A percentile compares a stretch with the other conserved stretches of the same genome.
phyloP scores from a whole-genome alignment of 2,888 invertebrate species.

The Philonicus albiceps region DNA sequence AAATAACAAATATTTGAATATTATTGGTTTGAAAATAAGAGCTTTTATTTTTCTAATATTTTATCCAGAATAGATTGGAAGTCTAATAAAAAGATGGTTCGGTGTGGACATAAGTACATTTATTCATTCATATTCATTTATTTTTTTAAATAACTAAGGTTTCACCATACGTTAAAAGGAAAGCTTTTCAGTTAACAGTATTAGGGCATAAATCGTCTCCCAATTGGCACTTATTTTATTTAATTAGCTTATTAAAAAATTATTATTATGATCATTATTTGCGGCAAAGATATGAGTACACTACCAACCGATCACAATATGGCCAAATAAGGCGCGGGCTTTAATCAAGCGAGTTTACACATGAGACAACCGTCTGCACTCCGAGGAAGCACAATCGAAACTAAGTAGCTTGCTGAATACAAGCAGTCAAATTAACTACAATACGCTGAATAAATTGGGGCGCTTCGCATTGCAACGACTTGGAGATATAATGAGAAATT shows the following conservation, averaged over 20 bases:
- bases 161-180: no score
- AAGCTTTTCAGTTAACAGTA: no score
- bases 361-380: background rate
- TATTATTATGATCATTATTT: background rate
- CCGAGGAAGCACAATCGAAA: background rate
- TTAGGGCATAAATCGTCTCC: no score
- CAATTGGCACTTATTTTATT: background rate
- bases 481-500: background rate
- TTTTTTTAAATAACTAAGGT: no score
- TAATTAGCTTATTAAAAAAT: background rate
- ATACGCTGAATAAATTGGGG: background rate
- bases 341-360: background rate
- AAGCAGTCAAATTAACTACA: background rate
- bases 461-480: background rate
- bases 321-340: background rate
- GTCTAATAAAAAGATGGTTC: no score
- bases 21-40: no score
- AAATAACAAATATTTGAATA: no score
- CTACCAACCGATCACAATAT: background rate
- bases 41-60: no score
- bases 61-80: no score
- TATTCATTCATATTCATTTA: no score
- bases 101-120: no score
- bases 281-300: background rate
- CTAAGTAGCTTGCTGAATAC: background rate